phyloP scores from a whole-genome alignment of 2,888 invertebrate species.

The Eudemis profundana region DNA sequence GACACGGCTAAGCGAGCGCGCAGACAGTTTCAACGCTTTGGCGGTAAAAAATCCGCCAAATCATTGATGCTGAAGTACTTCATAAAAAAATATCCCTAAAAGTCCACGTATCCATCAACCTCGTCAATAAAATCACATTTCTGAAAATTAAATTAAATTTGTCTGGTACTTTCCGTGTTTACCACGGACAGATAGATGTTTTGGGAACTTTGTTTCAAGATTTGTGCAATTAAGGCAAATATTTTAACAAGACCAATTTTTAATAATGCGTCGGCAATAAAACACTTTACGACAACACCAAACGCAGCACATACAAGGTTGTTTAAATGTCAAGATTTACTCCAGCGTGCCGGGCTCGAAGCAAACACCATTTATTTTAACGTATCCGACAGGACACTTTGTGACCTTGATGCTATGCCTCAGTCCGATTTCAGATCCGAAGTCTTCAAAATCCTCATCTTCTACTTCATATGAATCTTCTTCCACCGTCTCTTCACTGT shows the following conservation, averaged over 20 bases:
- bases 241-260: not conserved
- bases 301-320: too few relatives aligned
- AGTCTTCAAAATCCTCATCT: not conserved
- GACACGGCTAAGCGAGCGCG: too few relatives aligned
- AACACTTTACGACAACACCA: not conserved
- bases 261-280: constrained; percentile 17
- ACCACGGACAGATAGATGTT: too few relatives aligned
- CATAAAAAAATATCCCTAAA: too few relatives aligned
- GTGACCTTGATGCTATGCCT: not conserved
- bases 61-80: too few relatives aligned
- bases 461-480: constrained; percentile 1
- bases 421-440: not conserved
- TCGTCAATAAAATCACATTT: too few relatives aligned
- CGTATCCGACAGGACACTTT: constrained; percentile 16
- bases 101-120: too few relatives aligned
- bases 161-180: too few relatives aligned
- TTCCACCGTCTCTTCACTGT: not conserved
- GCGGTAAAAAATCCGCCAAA: too few relatives aligned
- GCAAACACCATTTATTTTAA: constrained; percentile 19
- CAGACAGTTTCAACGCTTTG: too few relatives aligned
- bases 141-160: too few relatives aligned
- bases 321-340: not conserved
- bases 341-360: constrained; percentile 5
- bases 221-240: not conserved
- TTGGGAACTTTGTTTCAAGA: too few relatives aligned